Evolutionary conservation across 2,888 invertebrate genomes (phyloP), one percentile per base, ranked within the genome.

Genomic region (Mimas tiliae): DNA sequence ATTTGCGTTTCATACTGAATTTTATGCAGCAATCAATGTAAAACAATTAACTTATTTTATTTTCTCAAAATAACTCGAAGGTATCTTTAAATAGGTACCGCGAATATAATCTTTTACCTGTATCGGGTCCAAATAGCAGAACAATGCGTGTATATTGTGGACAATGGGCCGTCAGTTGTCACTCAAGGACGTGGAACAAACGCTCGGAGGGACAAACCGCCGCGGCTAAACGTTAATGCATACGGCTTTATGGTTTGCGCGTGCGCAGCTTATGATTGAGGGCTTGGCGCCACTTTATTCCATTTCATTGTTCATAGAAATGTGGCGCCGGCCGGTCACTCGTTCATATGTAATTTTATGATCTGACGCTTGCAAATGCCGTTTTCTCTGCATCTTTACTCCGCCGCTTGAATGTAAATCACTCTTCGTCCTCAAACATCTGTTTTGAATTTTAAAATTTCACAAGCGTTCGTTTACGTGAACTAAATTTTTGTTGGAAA

Each of bases 221-320:
- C 67, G 70, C 75, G 74, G 72, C 74, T 76, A 72, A 79, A 76
- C 77, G 78, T 74, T 79, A 79, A 83, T 81, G 76, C 73, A 77
- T 78, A 79, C 76, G 79, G 79, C 80, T 86, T 88, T 87, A 88
- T 83, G 80, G 80, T 71, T 67, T 64, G 81, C 83, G 84, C 85
- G 85, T 87, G 87, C 85, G 82, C 81, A 71, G 85, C 84, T 86
- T 90, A 87, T 89, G 88, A 89, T 88, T 81, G 75, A 80, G 80
- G 80, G 83, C 79, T 87, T 84, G 90, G 90, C 91, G 92, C 89
- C 90, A 86, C 86, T 88, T 86, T 81, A 86, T 85, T 79, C 83
- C 79, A 85, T 87, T 90, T 90, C 88, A 92, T 92, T 93, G 91
- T 93, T 91, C 89, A 90, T 86, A 89, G 89, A 90, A 90, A 84